Evolutionary conservation across 2,888 invertebrate species (phyloP).

Genomic region (Ctena decussata): DNA sequence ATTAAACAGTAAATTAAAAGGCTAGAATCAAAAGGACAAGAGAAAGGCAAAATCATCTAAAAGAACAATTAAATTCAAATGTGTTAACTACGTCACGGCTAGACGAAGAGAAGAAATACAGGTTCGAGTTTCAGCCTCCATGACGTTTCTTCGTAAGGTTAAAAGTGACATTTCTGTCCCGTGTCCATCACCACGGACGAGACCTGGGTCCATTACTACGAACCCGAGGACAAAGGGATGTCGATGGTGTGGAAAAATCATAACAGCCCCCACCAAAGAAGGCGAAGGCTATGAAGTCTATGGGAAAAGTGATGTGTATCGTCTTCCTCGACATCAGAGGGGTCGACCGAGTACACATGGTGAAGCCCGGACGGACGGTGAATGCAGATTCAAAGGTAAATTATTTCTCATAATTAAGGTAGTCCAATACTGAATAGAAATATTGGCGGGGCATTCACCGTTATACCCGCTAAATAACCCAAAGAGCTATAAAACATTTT

Average conservation of each 20-base stretch:
- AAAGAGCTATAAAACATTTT: too few species aligned
- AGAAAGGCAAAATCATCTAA: too few species aligned
- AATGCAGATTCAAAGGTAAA: too few species aligned
- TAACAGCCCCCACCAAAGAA: slow-evolving; percentile 23
- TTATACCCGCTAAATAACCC: too few species aligned
- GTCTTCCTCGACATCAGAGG: neutral
- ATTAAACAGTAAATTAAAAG: too few species aligned
- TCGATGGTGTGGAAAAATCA: slow-evolving; percentile 21
- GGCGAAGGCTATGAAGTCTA: slow-evolving; percentile 8
- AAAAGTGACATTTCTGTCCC: slow-evolving; percentile 6
- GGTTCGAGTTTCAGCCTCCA: neutral
- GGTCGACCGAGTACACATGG: slow-evolving; percentile 4
- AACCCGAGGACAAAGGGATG: slow-evolving; percentile 9
- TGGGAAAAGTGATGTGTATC: slow-evolving; percentile 25
- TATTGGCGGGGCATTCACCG: too few species aligned
- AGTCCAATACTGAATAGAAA: too few species aligned
- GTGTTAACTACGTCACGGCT: too few species aligned
- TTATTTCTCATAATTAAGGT: neutral
- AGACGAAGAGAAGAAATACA: too few species aligned
- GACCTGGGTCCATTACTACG: slow-evolving; percentile 18
- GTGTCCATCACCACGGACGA: slow-evolving; percentile 17
- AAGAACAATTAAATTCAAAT: too few species aligned
- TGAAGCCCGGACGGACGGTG: slow-evolving; percentile 20
- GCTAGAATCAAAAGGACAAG: too few species aligned
- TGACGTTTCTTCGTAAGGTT: slow-evolving; percentile 24